Evolutionary conservation across 2,113 vertebrate genomes (phyloP).

Genomic region (Esox niger): DNA sequence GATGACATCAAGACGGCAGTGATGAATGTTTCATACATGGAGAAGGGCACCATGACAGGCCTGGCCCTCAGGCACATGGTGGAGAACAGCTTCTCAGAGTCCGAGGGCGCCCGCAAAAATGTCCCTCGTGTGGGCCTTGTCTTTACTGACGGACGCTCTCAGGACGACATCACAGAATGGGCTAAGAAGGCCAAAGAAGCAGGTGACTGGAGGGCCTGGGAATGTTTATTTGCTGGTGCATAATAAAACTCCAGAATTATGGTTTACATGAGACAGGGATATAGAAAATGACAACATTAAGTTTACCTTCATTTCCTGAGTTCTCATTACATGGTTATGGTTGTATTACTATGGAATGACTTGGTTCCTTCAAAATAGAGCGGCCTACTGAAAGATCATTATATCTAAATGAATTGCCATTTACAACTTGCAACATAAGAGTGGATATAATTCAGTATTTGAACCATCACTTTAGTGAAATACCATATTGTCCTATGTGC

Average conservation of each 20-base stretch:
- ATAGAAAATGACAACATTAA: too few relatives aligned
- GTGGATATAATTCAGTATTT: background rate
- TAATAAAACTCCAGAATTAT: background rate
- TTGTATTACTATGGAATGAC: too few relatives aligned
- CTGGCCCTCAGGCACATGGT: constrained; percentile 93
- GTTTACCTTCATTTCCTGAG: too few relatives aligned
- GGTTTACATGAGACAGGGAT: too few relatives aligned
- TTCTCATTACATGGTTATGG: too few relatives aligned
- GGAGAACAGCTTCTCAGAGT: constrained; percentile 91
- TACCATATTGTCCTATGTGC: background rate
- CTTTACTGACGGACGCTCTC: constrained; percentile 95
- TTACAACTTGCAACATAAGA: background rate
- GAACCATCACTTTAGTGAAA: background rate
- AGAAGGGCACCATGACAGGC: constrained; percentile 98
- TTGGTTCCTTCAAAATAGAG: too few relatives aligned
- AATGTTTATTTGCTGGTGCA: background rate
- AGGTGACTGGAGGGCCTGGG: constrained; percentile 65
- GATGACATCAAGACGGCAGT: constrained; percentile 90
- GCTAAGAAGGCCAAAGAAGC: constrained; percentile 89
- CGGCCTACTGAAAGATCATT: too few relatives aligned
- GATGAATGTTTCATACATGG: constrained; percentile 92
- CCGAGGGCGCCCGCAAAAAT: constrained; percentile 80
- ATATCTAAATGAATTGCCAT: too few relatives aligned
- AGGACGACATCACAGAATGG: constrained; percentile 92
- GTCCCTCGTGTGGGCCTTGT: constrained; percentile 88